Conservation (phyloP, 2,888 invertebrate genomes). For the Dryadula phaetusa region DNA sequence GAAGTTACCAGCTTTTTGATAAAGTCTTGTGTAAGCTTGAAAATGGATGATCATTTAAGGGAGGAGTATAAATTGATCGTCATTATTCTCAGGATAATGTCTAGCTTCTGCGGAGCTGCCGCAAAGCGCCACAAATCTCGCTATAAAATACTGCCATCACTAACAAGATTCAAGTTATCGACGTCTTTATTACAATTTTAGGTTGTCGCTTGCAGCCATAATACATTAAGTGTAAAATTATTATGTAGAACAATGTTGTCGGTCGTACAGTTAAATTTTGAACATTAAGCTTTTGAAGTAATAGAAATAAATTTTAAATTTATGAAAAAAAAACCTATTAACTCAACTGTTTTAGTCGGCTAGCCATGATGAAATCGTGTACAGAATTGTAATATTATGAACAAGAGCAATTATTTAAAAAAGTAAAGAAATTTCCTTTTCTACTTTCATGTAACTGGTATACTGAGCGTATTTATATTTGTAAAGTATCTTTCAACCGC, state of each 20-base stretch:
- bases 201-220: slow-evolving; percentile 21
- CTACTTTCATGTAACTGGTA: too few species aligned
- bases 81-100: slow-evolving; percentile 48
- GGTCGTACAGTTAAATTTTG: too few species aligned
- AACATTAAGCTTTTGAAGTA: neutral
- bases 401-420: too few species aligned
- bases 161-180: slow-evolving; percentile 41
- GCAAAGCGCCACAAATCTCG: slow-evolving; percentile 47
- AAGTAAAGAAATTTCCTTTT: too few species aligned
- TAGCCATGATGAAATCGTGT: too few species aligned
- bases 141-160: slow-evolving; percentile 40
- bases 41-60: slow-evolving; percentile 45
- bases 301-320: too few species aligned
- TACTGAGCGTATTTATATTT: too few species aligned
- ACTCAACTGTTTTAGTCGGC: too few species aligned
- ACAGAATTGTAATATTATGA: too few species aligned
- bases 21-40: slow-evolving; percentile 40
- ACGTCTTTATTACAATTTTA: slow-evolving; percentile 38
- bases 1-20: slow-evolving; percentile 36
- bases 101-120: slow-evolving; percentile 39
- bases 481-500: too few species aligned
- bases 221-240: slow-evolving; percentile 19
- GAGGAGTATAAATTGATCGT: slow-evolving; percentile 46
- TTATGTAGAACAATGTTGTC: neutral
- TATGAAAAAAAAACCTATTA: too few species aligned